Evolutionary conservation across 2,797 vertebrate species (phyloP).

Genomic region (Chaetodon trifasciatus): DNA sequence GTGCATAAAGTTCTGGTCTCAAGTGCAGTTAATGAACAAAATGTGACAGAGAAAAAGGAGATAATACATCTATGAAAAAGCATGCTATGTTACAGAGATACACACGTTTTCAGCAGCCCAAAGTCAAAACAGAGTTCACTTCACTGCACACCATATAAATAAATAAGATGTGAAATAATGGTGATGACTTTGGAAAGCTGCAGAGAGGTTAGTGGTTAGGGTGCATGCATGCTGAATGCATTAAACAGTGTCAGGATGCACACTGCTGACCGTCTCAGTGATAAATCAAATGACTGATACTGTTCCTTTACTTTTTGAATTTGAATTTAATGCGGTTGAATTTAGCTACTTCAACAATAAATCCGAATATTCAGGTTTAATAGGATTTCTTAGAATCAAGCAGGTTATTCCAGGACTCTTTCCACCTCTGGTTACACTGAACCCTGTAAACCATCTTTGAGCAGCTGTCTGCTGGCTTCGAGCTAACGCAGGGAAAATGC

Average conservation of each 20-base stretch:
- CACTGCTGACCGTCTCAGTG: not conserved
- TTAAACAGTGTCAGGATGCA: not conserved
- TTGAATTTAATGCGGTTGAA: not conserved
- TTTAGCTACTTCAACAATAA: not conserved
- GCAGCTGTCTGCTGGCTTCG: not conserved
- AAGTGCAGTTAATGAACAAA: not conserved
- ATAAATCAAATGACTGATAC: not conserved
- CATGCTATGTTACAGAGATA: not conserved
- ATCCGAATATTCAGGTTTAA: not conserved
- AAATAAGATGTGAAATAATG: not conserved
- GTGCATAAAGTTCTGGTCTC: not conserved
- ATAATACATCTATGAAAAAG: not conserved
- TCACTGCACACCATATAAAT: no score
- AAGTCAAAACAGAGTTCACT: not conserved
- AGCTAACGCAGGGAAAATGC: constrained; percentile 67
- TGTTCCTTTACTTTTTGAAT: not conserved
- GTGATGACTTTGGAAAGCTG: not conserved
- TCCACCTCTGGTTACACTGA: no score
- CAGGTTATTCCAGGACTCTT: no score
- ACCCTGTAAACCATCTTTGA: no score
- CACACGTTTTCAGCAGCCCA: not conserved
- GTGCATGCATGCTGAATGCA: not conserved
- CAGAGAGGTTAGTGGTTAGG: not conserved
- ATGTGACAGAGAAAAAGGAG: not conserved
- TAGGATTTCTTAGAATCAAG: not conserved